Conservation (phyloP, 1,140 invertebrate genomes). For the Drosophila quadrilineata region DNA sequence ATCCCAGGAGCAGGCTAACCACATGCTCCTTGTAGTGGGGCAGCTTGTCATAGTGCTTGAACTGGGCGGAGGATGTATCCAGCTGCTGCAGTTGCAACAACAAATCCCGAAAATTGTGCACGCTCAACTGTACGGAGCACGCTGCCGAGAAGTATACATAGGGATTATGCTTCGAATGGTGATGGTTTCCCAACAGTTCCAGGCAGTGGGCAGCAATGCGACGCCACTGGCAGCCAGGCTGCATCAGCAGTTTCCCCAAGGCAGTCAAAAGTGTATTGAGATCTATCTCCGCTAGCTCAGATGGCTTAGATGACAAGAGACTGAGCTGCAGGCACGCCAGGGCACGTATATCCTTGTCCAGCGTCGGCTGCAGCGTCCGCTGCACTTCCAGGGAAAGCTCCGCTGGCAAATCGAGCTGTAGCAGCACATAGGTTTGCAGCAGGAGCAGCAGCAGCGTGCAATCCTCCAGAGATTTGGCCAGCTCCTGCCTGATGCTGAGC, state of each 20-base stretch:
- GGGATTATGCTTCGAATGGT: conserved; percentile 37
- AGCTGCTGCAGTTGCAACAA: conserved; percentile 88
- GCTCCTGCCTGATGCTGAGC: conserved; percentile 9
- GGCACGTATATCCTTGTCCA: conserved; percentile 29
- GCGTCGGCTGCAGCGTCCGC: conserved; percentile 2
- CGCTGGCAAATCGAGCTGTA: conserved; percentile 46
- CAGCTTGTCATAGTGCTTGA: conserved; percentile 83
- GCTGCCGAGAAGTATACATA: conserved; percentile 87
- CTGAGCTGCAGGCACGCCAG: conserved; percentile 54
- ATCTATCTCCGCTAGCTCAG: conserved; percentile 10
- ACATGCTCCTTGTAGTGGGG: conserved; percentile 84
- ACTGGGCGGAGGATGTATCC: conserved; percentile 84
- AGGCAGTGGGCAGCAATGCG: conserved; percentile 64
- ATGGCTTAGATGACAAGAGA: conserved; percentile 6
- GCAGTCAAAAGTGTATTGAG: background rate
- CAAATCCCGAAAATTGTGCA: conserved; percentile 90
- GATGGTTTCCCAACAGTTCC: conserved; percentile 36
- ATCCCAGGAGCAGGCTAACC: conserved; percentile 90
- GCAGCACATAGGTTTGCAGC: conserved; percentile 51
- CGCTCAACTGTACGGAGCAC: conserved; percentile 85
- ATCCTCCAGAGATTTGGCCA: conserved; percentile 11
- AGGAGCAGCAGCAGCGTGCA: conserved; percentile 41
- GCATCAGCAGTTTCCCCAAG: conserved; percentile 33
- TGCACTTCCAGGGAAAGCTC: conserved; percentile 6
- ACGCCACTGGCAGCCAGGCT: conserved; percentile 37